Evolutionary conservation across 1,140 invertebrate genomes (phyloP).

Genomic region (Drosophila lini): DNA sequence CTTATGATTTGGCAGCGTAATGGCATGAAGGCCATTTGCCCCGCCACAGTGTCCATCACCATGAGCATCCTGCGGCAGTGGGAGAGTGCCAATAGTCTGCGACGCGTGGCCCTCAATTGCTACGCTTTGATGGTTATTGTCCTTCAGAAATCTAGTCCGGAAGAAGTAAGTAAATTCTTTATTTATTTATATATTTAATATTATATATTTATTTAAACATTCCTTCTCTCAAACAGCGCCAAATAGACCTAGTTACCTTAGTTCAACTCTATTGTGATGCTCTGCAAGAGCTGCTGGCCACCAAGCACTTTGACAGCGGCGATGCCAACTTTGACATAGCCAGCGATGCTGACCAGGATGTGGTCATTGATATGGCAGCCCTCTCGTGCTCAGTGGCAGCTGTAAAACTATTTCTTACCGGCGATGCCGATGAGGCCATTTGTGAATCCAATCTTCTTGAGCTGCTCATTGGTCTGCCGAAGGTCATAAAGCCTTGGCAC

Average conservation of each 20-base stretch:
- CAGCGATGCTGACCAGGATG: constrained; percentile 67
- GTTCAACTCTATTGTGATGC: constrained; percentile 86
- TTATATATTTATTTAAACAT: neutral
- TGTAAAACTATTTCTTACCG: constrained; percentile 58
- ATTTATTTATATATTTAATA: no score
- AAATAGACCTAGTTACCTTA: constrained; percentile 87
- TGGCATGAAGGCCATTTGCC: constrained; percentile 87
- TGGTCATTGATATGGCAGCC: constrained; percentile 69
- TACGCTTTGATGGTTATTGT: constrained; percentile 87
- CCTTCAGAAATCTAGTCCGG: constrained; percentile 86
- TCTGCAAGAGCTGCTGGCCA: constrained; percentile 71
- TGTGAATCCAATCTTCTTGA: constrained; percentile 76
- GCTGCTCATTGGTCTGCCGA: constrained; percentile 66
- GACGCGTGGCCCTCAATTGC: constrained; percentile 85
- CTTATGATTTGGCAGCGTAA: constrained; percentile 85
- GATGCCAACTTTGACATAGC: constrained; percentile 72
- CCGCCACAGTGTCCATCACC: constrained; percentile 87
- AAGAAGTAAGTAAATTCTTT: constrained; percentile 85
- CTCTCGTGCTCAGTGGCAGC: constrained; percentile 63
- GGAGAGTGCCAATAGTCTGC: constrained; percentile 79
- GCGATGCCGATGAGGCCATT: constrained; percentile 55
- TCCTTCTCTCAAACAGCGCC: constrained; percentile 82
- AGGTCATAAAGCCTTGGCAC: constrained; percentile 69
- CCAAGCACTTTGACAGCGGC: constrained; percentile 68
- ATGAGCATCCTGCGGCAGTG: constrained; percentile 85